Base-by-base conservation (phyloP, 2,888 invertebrate species). In the Bursaphelenchus okinawaensis region DNA sequence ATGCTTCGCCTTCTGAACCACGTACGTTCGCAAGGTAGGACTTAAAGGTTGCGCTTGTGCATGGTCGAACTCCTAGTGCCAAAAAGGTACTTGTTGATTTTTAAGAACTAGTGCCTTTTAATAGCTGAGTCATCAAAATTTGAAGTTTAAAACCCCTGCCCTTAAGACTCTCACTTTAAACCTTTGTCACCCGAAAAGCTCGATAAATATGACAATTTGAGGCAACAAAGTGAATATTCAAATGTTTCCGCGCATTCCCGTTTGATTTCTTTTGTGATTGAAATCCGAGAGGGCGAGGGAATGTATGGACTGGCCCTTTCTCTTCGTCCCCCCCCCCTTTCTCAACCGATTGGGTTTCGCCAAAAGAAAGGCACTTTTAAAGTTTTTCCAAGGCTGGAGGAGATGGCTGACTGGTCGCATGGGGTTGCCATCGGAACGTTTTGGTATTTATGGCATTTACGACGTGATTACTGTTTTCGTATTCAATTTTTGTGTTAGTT, bases 291-390 rank as follows among this genome's bases (percentile, higher is more conserved):
- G 40, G 40, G 12, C 40, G 40, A 40, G n/a, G 40, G 40, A 40
- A 40, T 40, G 40, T 12, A 27, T 55, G 26, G 28, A 55, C 26
- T 28, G 55, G 55, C 55, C 22, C 24, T 20, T 20, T 24, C 24
- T 23, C 24, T 55, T 24, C 12, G 8, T n/a, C 55, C 20, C 20
- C 24, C 26, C 26, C 55, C 24, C 28, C 24, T 55, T 24, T n/a
- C n/a, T n/a, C 55, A 55, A 40, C 40, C 40, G 40, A 40, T 40
- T 40, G 40, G 40, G 40, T 40, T 40, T 40, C 40, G 40, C 20
- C 52, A 52, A 52, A 52, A 52, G 23, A 52, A 20, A 52, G 52
- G 52, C 52, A 23, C 52, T 52, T 52, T 52, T 20, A 23, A 23
- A 52, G 20, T 52, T 19, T 1, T 26, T 19, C 12, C 24, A 23